Evolutionary conservation across 2,797 vertebrate species (phyloP).

Genomic region (Eidolon dupreanum): DNA sequence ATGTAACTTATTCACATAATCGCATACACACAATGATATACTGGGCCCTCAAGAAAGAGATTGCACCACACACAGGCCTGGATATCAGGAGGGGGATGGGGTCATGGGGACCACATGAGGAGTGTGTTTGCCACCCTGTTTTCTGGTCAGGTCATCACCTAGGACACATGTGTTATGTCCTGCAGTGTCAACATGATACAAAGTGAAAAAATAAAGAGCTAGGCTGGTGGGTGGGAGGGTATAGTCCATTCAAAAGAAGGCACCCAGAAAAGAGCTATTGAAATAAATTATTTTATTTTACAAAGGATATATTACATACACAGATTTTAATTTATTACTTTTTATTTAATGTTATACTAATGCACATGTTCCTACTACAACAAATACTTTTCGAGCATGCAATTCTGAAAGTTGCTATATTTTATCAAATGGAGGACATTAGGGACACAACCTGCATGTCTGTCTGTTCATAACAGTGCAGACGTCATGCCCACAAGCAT

Average conservation of each 20-base stretch:
- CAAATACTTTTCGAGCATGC: neutral
- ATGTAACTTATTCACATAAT: neutral
- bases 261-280: neutral
- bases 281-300: neutral
- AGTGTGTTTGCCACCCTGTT: neutral
- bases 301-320: neutral
- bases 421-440: neutral
- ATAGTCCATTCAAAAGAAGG: neutral
- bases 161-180: too few relatives aligned
- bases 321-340: neutral
- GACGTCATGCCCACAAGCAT: neutral
- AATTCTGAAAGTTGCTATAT: neutral
- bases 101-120: neutral
- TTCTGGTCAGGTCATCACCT: neutral
- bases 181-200: neutral
- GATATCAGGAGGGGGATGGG: too few relatives aligned
- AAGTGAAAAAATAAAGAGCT: neutral
- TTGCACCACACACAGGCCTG: neutral
- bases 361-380: neutral
- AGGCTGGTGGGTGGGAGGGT: neutral
- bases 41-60: neutral
- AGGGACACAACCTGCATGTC: neutral
- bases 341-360: neutral
- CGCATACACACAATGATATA: rapidly evolving
- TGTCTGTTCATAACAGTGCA: neutral